phyloP scores from a whole-genome alignment of 2,113 vertebrate genomes.

The Hydrolagus affinis region DNA sequence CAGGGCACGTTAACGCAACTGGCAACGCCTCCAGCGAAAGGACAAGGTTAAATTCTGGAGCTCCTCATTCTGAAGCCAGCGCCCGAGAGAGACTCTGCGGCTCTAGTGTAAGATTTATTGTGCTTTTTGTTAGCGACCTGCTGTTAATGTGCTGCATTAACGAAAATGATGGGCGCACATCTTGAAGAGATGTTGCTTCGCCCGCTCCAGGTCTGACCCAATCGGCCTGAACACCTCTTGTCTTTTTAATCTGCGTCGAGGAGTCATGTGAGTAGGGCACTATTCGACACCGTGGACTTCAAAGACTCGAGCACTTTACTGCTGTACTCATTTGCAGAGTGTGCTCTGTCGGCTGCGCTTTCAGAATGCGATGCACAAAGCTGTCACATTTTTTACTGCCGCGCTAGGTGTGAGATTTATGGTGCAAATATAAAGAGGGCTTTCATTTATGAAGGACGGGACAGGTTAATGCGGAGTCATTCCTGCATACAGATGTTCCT shows the following conservation, averaged over 20 bases:
- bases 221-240: not conserved
- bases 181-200: slow-evolving; percentile 23
- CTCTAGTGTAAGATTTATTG: not conserved
- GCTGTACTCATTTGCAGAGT: not conserved
- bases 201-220: not conserved
- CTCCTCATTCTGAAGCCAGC: not conserved
- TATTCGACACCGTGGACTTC: not conserved
- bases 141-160: not conserved
- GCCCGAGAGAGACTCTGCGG: no score
- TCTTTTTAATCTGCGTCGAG: not conserved
- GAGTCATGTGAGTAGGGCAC: not conserved
- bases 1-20: no score
- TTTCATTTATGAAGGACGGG: no score
- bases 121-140: not conserved
- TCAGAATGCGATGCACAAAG: not conserved
- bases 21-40: no score
- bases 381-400: not conserved
- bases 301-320: not conserved
- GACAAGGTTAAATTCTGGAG: not conserved
- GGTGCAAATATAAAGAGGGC: not conserved
- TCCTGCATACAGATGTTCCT: no score
- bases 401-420: not conserved
- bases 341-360: not conserved
- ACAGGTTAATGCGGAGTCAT: no score
- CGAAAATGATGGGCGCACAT: not conserved